Evolutionary conservation across 2,888 invertebrate species (phyloP).

Genomic region (Tenthredo scrophulariae): DNA sequence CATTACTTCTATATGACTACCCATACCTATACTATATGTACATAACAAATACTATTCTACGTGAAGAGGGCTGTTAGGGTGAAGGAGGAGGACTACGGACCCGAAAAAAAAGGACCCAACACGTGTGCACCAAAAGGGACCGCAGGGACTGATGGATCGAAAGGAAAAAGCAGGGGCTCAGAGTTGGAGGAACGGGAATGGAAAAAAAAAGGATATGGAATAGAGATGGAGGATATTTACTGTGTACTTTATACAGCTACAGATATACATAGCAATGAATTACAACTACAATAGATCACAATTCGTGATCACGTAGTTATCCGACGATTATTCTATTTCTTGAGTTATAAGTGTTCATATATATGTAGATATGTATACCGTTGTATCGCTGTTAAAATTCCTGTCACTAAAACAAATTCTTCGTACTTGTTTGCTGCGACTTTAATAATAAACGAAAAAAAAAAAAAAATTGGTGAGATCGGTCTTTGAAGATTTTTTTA

Average conservation of each 20-base stretch:
- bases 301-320: slow-evolving; percentile 22
- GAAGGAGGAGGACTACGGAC: background rate
- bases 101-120: background rate
- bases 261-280: background rate
- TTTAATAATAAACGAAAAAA: background rate
- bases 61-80: background rate
- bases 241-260: background rate
- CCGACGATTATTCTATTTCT: slow-evolving; percentile 9
- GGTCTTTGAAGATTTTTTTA: background rate
- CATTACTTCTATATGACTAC: background rate
- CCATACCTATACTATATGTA: background rate
- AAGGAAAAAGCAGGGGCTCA: background rate
- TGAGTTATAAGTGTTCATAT: background rate
- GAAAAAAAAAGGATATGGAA: background rate
- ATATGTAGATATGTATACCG: background rate
- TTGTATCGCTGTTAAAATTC: background rate
- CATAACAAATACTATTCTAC: background rate
- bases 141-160: background rate
- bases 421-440: background rate
- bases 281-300: slow-evolving; percentile 19
- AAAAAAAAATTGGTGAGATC: background rate
- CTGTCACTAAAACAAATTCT: background rate
- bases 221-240: background rate
- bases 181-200: background rate
- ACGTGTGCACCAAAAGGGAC: slow-evolving; percentile 17